Conservation (phyloP, 1,140 invertebrate genomes). For the Centruroides vittatus region DNA sequence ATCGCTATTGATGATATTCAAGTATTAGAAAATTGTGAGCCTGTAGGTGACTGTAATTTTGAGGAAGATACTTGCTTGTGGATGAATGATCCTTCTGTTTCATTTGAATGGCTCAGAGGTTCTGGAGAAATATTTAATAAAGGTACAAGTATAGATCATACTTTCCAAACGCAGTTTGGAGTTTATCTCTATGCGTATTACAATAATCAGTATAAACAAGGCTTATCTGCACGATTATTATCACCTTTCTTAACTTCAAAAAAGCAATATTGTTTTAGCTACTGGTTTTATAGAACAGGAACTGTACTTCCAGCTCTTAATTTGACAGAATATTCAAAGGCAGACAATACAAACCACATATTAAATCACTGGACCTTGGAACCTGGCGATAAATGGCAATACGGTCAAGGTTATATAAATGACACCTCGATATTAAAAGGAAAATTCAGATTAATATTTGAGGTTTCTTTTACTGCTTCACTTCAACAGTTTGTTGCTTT, state of each 20-base stretch:
- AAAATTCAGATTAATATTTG: neutral
- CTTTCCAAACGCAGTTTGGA: slow-evolving; percentile 11
- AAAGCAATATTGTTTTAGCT: slow-evolving; percentile 9
- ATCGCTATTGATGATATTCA: slow-evolving; percentile 20
- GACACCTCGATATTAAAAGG: too few relatives aligned
- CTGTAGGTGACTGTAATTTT: slow-evolving; percentile 25
- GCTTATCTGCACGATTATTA: neutral
- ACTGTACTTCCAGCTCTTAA: neutral
- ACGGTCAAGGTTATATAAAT: too few relatives aligned
- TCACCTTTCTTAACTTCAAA: slow-evolving; percentile 10
- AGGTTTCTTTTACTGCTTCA: neutral
- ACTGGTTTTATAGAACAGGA: slow-evolving; percentile 11
- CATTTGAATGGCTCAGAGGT: slow-evolving; percentile 10
- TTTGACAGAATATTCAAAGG: neutral
- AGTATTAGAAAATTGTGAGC: slow-evolving; percentile 14
- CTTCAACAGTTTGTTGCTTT: slow-evolving; percentile 10
- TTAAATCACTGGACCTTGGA: neutral
- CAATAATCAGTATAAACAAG: neutral
- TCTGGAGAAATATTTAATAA: slow-evolving; percentile 5
- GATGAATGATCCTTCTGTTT: slow-evolving; percentile 14
- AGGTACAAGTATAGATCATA: slow-evolving; percentile 10
- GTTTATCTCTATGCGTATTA: slow-evolving; percentile 8
- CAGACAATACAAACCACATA: neutral
- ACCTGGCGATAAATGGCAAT: too few relatives aligned
- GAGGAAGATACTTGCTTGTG: slow-evolving; percentile 26